A percentile compares a stretch with the other conserved stretches of the same genome.
Evolutionary conservation across 2,888 invertebrate species (phyloP).

Genomic region (Trichogramma evanescens): DNA sequence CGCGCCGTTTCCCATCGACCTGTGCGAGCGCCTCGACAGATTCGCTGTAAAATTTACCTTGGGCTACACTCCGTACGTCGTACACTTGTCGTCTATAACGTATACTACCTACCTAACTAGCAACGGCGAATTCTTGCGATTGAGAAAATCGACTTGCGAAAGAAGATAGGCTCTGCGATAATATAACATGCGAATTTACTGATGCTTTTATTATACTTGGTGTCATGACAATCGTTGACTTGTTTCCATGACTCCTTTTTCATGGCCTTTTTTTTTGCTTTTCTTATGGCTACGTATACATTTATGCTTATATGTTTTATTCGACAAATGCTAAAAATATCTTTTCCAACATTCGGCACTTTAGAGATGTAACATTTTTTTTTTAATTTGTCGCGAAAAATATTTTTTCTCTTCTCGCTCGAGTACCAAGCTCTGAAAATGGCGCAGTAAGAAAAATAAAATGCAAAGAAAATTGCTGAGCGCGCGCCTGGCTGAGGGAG

Average conservation of each 20-base stretch:
- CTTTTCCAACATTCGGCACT: too few relatives aligned
- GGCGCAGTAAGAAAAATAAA: slow-evolving; percentile 14
- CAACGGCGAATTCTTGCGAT: too few relatives aligned
- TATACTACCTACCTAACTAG: too few relatives aligned
- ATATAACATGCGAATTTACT: slow-evolving; percentile 12
- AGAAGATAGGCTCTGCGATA: slow-evolving; percentile 4
- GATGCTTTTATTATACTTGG: background rate
- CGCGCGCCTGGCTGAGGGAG: background rate
- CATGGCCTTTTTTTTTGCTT: background rate
- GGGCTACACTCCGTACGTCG: too few relatives aligned
- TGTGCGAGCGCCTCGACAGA: too few relatives aligned
- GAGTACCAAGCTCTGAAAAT: background rate
- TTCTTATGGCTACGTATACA: background rate
- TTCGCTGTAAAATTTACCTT: too few relatives aligned
- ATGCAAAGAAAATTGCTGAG: slow-evolving; percentile 12
- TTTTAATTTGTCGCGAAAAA: background rate
- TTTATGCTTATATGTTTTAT: too few relatives aligned
- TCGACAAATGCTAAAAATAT: too few relatives aligned
- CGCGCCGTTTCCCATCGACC: too few relatives aligned
- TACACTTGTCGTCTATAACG: too few relatives aligned
- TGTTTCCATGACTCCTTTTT: background rate
- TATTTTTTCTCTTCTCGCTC: background rate
- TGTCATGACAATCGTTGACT: background rate
- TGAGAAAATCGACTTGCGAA: slow-evolving; percentile 10
- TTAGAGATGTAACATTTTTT: background rate